A percentile compares a stretch with the other conserved stretches of the same genome.
Conservation (phyloP, 2,113 vertebrate species). For the Spermophilus dauricus region DNA sequence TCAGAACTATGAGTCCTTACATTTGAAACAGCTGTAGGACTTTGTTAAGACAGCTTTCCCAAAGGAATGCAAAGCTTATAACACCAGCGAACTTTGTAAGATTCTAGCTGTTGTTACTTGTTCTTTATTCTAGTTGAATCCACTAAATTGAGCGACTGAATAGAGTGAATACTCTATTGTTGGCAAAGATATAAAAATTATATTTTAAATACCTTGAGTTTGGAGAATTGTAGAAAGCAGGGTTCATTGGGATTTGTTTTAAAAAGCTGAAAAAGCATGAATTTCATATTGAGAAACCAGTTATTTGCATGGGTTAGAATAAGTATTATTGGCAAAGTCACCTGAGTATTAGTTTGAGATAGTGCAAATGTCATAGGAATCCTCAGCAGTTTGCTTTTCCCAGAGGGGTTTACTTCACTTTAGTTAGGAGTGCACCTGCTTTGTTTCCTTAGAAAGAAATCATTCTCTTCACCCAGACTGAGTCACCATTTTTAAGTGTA, state of each 20-base stretch:
- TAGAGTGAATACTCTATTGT: background rate
- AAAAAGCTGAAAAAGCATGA: background rate
- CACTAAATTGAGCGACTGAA: background rate
- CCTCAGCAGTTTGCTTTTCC: background rate
- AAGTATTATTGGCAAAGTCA: background rate
- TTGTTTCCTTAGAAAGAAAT: slow-evolving; percentile 19
- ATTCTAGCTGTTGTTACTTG: background rate
- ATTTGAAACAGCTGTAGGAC: background rate
- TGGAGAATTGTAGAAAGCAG: background rate
- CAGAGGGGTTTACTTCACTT: background rate
- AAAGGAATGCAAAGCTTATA: background rate
- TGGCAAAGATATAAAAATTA: background rate
- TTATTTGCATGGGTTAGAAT: slow-evolving; percentile 18
- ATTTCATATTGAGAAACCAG: background rate
- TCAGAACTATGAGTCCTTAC: background rate
- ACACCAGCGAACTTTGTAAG: background rate
- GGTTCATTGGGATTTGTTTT: background rate
- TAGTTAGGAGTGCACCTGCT: background rate
- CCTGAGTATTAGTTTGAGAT: slow-evolving; percentile 1
- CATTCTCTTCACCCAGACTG: background rate
- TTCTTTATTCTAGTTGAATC: background rate
- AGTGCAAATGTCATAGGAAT: background rate
- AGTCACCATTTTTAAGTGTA: background rate
- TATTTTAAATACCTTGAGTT: slow-evolving; percentile 30
- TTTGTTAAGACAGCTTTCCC: background rate